Evolutionary conservation across 2,888 invertebrate species (phyloP).

Genomic region (Netelia melanura): DNA sequence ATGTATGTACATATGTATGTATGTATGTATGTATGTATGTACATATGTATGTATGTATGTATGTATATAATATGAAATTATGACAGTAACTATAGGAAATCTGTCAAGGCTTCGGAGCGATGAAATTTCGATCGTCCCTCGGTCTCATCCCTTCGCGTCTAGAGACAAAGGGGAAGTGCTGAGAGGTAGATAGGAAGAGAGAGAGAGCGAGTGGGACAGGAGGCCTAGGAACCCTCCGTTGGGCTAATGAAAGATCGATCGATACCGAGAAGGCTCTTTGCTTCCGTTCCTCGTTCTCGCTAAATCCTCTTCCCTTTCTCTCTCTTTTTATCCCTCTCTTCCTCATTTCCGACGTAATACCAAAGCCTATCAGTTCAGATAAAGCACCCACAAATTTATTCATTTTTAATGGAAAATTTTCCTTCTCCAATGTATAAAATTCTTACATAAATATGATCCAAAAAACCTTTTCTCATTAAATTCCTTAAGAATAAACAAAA

Average conservation of each 20-base stretch:
- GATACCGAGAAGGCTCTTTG: conserved; percentile 40
- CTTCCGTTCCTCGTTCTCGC: conserved; percentile 31
- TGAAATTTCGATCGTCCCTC: conserved; percentile 29
- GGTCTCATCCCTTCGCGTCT: neutral
- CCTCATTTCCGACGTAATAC: conserved; percentile 30
- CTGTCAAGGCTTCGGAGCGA: conserved; percentile 9
- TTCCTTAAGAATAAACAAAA: too few relatives aligned
- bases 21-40: too few relatives aligned
- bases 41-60: too few relatives aligned
- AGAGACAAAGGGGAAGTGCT: conserved; percentile 13
- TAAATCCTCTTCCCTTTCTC: conserved; percentile 11
- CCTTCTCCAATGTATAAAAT: neutral
- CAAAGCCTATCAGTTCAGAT: conserved; percentile 4
- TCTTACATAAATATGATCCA: neutral
- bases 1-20: too few relatives aligned
- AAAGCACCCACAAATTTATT: conserved; percentile 36
- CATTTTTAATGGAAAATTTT: conserved; percentile 42
- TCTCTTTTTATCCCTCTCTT: neutral
- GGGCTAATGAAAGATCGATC: conserved; percentile 57
- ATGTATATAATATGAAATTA: too few relatives aligned
- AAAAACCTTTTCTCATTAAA: neutral
- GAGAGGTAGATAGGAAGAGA: conserved; percentile 11
- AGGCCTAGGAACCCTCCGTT: neutral
- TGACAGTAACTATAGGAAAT: neutral
- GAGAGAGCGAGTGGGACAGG: neutral